Conservation (phyloP, 2,113 vertebrate genomes). For the Antennarius striatus region DNA sequence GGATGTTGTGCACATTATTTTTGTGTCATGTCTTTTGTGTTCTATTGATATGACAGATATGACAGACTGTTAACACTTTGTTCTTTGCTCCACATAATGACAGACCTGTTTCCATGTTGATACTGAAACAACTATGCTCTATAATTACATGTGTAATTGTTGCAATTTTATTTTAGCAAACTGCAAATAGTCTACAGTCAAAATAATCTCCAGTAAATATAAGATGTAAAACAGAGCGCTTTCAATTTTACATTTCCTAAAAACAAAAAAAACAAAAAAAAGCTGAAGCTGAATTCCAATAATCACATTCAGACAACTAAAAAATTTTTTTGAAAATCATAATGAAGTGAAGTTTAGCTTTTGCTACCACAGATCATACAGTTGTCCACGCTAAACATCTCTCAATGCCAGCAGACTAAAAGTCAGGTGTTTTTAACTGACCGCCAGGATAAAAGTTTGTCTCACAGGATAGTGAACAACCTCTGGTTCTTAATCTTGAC, state of each 20-base stretch:
- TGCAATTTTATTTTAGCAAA: constrained; percentile 15
- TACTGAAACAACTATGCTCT: not conserved
- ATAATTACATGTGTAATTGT: constrained; percentile 1
- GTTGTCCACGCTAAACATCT: constrained; percentile 14
- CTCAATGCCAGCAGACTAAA: constrained; percentile 1
- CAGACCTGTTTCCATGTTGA: not conserved
- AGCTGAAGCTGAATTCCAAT: no score
- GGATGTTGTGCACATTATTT: not conserved
- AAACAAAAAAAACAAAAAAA: no score
- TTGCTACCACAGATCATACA: constrained; percentile 1
- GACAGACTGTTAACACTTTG: no score
- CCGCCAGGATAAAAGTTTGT: constrained; percentile 51
- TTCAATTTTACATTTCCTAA: no score
- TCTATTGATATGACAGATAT: no score
- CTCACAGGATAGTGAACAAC: constrained; percentile 39
- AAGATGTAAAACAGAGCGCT: not conserved
- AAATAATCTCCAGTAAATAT: no score
- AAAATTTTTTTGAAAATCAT: constrained; percentile 1
- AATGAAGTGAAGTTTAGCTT: not conserved
- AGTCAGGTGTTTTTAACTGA: constrained; percentile 49
- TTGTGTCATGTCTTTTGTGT: not conserved
- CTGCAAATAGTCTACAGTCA: not conserved
- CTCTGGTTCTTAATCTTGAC: constrained; percentile 45
- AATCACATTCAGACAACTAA: no score
- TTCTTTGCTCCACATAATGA: not conserved